phyloP scores from a whole-genome alignment of 2,113 vertebrate species.

The Pterocles burchelli region DNA sequence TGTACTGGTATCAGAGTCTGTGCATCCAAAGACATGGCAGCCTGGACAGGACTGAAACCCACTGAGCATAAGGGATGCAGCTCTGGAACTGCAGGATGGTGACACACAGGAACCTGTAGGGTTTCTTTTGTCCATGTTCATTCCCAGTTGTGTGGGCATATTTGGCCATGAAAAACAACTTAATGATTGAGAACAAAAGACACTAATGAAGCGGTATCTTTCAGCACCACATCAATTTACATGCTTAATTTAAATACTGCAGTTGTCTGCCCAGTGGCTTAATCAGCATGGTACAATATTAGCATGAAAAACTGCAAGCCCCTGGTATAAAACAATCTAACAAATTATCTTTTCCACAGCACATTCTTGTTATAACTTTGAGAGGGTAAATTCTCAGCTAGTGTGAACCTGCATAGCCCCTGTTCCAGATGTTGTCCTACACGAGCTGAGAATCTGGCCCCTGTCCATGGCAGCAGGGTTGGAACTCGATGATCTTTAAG shows the following conservation, averaged over 20 bases:
- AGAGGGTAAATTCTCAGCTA: not conserved
- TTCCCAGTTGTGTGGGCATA: not conserved
- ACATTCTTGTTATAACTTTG: not conserved
- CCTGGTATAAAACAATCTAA: constrained; percentile 26
- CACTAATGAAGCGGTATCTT: constrained; percentile 48
- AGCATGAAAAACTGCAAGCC: constrained; percentile 52
- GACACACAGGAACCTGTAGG: not conserved
- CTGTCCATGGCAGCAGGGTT: too few relatives aligned
- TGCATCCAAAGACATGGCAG: not conserved
- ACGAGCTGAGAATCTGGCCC: not conserved
- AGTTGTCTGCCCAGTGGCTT: constrained; percentile 38
- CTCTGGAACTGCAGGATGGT: not conserved
- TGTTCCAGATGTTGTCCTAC: not conserved
- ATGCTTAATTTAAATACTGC: constrained; percentile 61
- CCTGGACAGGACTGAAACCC: not conserved
- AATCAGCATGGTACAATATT: constrained; percentile 44
- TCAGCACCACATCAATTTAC: constrained; percentile 55
- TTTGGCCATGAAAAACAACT: not conserved
- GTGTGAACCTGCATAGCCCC: not conserved
- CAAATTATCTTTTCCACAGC: not conserved
- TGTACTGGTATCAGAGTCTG: not conserved
- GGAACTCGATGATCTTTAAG: too few relatives aligned
- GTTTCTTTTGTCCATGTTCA: not conserved
- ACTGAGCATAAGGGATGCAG: not conserved
- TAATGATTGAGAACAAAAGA: constrained; percentile 44